These are phyloP conservation scores for Anastatus disparis DNA, from an alignment of 1,140 invertebrate species.

Conservation along the genomic window DNA sequence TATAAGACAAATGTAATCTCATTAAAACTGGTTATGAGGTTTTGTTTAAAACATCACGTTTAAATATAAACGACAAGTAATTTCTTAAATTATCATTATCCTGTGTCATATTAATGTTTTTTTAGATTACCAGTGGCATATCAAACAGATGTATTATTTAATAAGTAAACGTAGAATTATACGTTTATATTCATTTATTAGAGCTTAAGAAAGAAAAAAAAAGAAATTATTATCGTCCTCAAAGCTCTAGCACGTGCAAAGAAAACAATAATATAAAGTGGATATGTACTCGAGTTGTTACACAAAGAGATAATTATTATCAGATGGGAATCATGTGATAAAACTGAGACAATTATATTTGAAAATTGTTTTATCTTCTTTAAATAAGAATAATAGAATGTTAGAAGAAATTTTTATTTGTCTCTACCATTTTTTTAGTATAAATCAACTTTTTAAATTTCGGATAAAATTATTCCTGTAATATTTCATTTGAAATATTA, in stretches of 20 bases:
- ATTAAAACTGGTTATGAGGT: neutral
- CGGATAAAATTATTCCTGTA: too few species aligned
- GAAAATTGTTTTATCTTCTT: too few species aligned
- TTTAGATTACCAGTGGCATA: neutral
- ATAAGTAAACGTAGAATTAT: neutral
- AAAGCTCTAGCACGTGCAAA: too few species aligned
- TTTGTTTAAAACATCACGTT: neutral
- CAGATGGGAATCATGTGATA: neutral
- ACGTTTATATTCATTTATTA: neutral
- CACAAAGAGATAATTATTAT: conserved; percentile 16
- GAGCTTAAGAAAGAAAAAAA: neutral
- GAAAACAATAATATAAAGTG: too few species aligned
- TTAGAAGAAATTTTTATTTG: too few species aligned
- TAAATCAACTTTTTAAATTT: too few species aligned
- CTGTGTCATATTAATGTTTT: neutral
- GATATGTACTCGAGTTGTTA: neutral
- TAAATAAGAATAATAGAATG: too few species aligned
- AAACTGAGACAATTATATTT: too few species aligned
- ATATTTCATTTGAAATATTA: too few species aligned
- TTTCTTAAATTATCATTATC: too few species aligned
- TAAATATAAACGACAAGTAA: neutral
- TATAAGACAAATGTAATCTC: neutral
- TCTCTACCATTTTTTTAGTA: too few species aligned
- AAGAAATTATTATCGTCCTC: neutral
- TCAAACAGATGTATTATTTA: neutral